Base-by-base conservation (phyloP, 2,888 invertebrate genomes). In the Tetrapedia diversipes region DNA sequence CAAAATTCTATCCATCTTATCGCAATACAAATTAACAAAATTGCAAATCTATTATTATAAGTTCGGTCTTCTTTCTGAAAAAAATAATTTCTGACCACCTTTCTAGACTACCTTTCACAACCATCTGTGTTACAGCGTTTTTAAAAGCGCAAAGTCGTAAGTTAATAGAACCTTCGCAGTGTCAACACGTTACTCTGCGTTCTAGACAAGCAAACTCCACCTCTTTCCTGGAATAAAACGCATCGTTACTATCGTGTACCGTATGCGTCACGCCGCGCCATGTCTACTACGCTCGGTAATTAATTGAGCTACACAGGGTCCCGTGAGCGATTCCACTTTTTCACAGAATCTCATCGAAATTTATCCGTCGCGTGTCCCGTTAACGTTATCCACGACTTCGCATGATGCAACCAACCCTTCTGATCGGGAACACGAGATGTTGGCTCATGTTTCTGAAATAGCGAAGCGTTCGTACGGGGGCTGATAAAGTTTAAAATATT, bases 111-210 rank as follows among this genome's bases (percentile, higher is more conserved):
- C n/a, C n/a, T n/a, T n/a, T n/a, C n/a, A n/a, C n/a, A n/a, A n/a
- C n/a, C n/a, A n/a, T n/a, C n/a, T n/a, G n/a, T n/a, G n/a, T n/a
- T n/a, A n/a, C n/a, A n/a, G n/a, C n/a, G n/a, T n/a, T n/a, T n/a
- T n/a, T 16, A 8, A 2, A 24, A 4, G n/a, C 8, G 19, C 39
- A 1, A 7, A 16, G n/a, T n/a, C 24, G 47, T 2, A 14, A 70
- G 34, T 61, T 56, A 49, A 66, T 54, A 29, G 51, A 41, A 56
- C 49, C n/a, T 66, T 49, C 24, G 3, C 49, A 47, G 19, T 16
- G 60, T 66, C 51, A 74, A 51, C 74, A 67, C 24, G 39, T 51
- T 57, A 32, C 10, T 57, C 54, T 14, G 51, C 32, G 59, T 56
- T 29, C 65, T 41, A 51, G 19, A 56, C 29, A 72, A 67, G 74